Percentiles rank a stretch among this genome's conserved stretches.
These are phyloP conservation scores for Cepphus grylle DNA, from an alignment of 2,113 vertebrate species.

Conservation along the genomic window DNA sequence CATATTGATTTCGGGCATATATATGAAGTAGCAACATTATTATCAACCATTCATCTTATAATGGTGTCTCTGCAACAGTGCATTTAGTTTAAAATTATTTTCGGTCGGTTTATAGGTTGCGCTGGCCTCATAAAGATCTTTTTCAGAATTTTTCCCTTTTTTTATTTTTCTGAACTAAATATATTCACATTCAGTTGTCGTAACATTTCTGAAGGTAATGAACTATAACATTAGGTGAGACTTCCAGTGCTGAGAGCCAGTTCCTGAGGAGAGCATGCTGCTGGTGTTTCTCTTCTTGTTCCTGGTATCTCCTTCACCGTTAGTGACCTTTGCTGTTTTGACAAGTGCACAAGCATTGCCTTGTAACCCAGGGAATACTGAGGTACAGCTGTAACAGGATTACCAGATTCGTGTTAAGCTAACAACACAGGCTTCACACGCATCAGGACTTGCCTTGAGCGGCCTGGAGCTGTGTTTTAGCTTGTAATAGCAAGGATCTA, in stretches of 20 bases:
- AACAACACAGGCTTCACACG: background rate
- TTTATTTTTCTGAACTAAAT: background rate
- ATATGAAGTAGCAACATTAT: background rate
- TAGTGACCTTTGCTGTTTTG: conserved; percentile 21
- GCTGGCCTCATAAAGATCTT: background rate
- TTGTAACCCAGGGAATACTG: background rate
- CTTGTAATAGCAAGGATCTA: background rate
- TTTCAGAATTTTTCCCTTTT: background rate
- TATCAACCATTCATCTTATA: background rate
- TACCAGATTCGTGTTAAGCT: background rate
- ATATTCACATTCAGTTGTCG: background rate
- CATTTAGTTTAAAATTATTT: background rate
- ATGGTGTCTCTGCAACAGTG: background rate
- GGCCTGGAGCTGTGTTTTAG: background rate
- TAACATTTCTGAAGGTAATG: background rate
- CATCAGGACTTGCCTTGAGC: background rate
- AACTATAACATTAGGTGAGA: background rate
- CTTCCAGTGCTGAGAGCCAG: background rate
- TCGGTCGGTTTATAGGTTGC: background rate
- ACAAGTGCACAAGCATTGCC: background rate
- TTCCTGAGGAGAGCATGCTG: background rate
- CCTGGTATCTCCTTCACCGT: background rate
- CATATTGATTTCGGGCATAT: background rate
- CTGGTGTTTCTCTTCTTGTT: background rate
- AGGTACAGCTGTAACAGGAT: background rate